Percentiles rank a stretch among this genome's conserved stretches.
These are phyloP conservation scores for Takifugu rubripes DNA, from an alignment of 2,797 vertebrate species.

Conservation along the genomic window DNA sequence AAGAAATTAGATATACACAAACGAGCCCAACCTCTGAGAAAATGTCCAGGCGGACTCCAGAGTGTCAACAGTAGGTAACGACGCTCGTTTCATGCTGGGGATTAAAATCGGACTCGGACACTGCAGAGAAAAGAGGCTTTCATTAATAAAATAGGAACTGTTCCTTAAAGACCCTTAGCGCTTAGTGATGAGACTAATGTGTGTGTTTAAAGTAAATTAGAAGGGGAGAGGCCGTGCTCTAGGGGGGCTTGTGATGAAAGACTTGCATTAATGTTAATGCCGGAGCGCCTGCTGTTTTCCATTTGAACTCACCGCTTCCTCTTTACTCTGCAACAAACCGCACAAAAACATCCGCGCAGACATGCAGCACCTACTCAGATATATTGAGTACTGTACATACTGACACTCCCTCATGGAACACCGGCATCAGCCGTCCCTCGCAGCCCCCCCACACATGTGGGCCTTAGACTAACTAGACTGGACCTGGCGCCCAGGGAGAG, in stretches of 20 bases:
- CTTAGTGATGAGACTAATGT: constrained; percentile 94
- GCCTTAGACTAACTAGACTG: constrained; percentile 88
- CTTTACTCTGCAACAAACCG: constrained; percentile 41
- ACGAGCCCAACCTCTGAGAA: too few species aligned
- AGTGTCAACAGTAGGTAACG: too few species aligned
- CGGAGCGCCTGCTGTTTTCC: constrained; percentile 86
- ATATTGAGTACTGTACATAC: constrained; percentile 33
- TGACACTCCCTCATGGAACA: constrained; percentile 37
- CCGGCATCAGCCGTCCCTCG: constrained; percentile 33
- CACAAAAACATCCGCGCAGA: constrained; percentile 28
- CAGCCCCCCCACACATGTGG: constrained; percentile 83
- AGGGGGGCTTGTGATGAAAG: constrained; percentile 94
- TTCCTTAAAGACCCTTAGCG: constrained; percentile 85
- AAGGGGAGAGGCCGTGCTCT: constrained; percentile 88
- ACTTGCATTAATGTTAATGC: constrained; percentile 86
- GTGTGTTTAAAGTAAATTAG: constrained; percentile 93
- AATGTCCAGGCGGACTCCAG: too few species aligned
- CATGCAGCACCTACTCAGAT: constrained; percentile 38
- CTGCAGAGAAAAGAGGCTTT: constrained; percentile 54
- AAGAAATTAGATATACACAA: too few species aligned
- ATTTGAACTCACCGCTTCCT: constrained; percentile 85
- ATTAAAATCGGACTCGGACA: constrained; percentile 58
- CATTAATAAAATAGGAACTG: constrained; percentile 68
- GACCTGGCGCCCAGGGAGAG: constrained; percentile 84
- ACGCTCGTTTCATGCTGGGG: constrained; percentile 2